phyloP scores from a whole-genome alignment of 2,113 vertebrate species.

The Catharus minimus region DNA sequence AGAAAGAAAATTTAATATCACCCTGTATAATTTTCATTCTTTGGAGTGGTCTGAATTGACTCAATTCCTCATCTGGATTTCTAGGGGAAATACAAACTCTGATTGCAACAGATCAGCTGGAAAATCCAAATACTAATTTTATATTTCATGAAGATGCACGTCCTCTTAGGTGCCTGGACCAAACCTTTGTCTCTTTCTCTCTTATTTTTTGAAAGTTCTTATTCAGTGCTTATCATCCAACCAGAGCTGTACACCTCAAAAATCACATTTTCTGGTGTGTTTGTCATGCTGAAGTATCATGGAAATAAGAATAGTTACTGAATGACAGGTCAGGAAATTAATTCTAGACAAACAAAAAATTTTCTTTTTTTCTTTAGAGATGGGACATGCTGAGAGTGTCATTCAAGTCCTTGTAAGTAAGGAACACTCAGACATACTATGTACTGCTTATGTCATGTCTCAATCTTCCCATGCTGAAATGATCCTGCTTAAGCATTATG shows the following conservation, averaged over 20 bases:
- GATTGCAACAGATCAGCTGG: not conserved
- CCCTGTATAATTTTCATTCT: not conserved
- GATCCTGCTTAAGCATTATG: not conserved
- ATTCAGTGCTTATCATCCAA: not conserved
- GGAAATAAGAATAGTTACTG: not conserved
- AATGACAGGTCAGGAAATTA: not conserved
- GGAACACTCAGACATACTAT: not conserved
- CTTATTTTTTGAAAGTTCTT: not conserved
- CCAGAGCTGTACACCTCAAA: not conserved
- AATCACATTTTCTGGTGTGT: not conserved
- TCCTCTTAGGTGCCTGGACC: not conserved
- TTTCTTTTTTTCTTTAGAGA: not conserved
- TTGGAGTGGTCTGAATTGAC: not conserved
- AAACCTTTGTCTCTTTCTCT: not conserved
- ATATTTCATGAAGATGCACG: not conserved
- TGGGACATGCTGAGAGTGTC: not conserved
- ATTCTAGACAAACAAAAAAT: not conserved
- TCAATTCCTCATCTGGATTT: not conserved
- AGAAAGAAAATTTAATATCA: not conserved
- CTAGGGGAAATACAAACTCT: not conserved
- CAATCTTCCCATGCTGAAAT: not conserved
- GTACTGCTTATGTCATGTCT: not conserved
- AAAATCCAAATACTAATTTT: not conserved
- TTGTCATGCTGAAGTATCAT: not conserved
- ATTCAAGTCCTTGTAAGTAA: not conserved